Base-by-base conservation (phyloP, 2,888 invertebrate genomes). In the Deilephila porcellus region DNA sequence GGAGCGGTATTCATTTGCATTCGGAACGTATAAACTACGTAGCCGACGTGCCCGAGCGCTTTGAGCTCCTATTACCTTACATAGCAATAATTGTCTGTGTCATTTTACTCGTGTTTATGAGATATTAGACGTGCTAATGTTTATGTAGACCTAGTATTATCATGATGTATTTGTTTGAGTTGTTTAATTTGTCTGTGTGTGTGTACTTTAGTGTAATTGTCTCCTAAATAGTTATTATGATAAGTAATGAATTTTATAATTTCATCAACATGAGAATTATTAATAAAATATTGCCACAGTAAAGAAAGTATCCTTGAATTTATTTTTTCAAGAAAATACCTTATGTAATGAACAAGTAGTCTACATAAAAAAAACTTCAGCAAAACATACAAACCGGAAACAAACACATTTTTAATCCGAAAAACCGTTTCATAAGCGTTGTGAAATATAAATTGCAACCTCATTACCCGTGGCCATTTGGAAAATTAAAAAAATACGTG, bases 391-490 rank as follows among this genome's bases (percentile, higher is more conserved):
- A 62, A 64, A 5, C 19, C 6, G 2, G 34, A 19, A 59, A 59
- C 32, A 34, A 34, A 56, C 56, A 71, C 71, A 29, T 37, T 71
- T 60, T n/a, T 19, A 71, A n/a, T 29, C 52, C 71, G 29, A 71
- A 59, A 71, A 60, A 20, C 59, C 14, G 37, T 52, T 71, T 17
- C 37, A 37, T 34, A 17, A 29, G 32, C 19, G 53, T 29, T 60
- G 19, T 45, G 34, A 37, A 45, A 56, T 59, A 59, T 45, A 60
- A 60, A 71, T 71, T 32, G 72, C 64, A 64, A 67, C 67, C 59
- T 73, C 72, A 73, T 73, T 73, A 73, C 25, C 37, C 64, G 59
- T 67, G 37, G 64, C 72, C 45, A 73, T 64, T 52, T 59, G 67
- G 72, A 73, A 73, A 45, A 59, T 72, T 56, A 20, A 72, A 72